A percentile compares a stretch with the other conserved stretches of the same genome.
These are phyloP conservation scores for Isichthys henryi DNA, from an alignment of 2,113 vertebrate genomes.

Conservation along the genomic window DNA sequence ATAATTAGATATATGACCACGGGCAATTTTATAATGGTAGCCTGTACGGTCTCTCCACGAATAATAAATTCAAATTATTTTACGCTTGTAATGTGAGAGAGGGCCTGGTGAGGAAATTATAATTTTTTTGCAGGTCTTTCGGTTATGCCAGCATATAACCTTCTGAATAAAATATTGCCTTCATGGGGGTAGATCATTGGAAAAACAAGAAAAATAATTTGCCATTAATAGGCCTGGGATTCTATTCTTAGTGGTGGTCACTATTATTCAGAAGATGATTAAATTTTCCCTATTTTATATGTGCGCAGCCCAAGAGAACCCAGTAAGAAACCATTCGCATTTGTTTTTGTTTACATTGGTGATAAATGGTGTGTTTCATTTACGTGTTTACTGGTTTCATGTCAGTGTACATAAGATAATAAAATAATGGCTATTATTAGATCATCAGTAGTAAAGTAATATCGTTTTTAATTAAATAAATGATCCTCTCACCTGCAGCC, in stretches of 20 bases:
- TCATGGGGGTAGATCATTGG: not conserved
- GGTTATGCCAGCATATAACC: not conserved
- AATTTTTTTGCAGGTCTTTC: constrained; percentile 20
- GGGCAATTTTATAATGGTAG: constrained; percentile 33
- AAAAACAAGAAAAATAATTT: constrained; percentile 7
- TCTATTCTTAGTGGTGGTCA: constrained; percentile 6
- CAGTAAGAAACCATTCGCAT: not conserved
- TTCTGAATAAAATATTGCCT: constrained; percentile 1
- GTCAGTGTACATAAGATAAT: not conserved
- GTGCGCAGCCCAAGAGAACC: not conserved
- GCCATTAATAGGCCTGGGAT: not conserved
- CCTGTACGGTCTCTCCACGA: constrained; percentile 24
- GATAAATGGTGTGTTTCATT: not conserved
- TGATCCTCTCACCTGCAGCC: not conserved
- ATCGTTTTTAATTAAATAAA: not conserved
- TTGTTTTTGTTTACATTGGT: not conserved
- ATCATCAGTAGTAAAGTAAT: not conserved
- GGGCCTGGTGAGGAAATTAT: constrained; percentile 12
- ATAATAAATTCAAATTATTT: constrained; percentile 24
- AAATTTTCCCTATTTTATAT: not conserved
- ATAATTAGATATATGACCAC: constrained; percentile 49
- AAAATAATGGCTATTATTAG: not conserved
- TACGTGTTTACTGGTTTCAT: not conserved
- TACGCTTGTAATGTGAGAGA: constrained; percentile 2
- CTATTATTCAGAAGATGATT: not conserved